Evolutionary conservation across 2,797 vertebrate genomes (phyloP).

Genomic region (Myotis pilosus): DNA sequence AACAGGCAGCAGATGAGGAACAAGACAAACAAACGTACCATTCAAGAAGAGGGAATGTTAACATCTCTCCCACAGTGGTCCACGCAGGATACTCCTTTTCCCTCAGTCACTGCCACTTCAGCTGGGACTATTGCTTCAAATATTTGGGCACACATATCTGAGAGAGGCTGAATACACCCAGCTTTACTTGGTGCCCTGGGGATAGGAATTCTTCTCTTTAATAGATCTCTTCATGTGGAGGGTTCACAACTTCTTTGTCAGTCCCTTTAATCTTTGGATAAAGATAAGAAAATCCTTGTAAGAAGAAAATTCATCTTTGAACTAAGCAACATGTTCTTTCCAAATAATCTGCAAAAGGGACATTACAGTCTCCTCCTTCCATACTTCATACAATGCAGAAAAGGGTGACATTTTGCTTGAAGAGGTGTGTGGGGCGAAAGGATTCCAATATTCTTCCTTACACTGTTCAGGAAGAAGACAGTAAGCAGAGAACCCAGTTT

Average conservation of each 20-base stretch:
- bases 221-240: background rate
- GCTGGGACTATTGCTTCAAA: background rate
- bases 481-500: background rate
- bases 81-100: background rate
- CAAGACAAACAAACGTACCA: accelerated
- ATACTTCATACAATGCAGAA: background rate
- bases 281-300: background rate
- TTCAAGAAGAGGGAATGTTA: background rate
- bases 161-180: background rate
- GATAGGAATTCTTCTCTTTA: background rate
- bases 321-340: background rate
- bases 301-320: background rate
- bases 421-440: background rate
- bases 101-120: background rate
- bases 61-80: no score
- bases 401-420: background rate
- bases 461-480: background rate
- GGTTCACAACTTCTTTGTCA: background rate
- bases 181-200: background rate
- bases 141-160: background rate
- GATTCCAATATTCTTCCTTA: no score
- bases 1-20: background rate
- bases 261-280: background rate
- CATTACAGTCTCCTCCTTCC: background rate
- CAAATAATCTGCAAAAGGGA: background rate